Evolutionary conservation across 2,797 vertebrate species (phyloP), one percentile per base, ranked within the genome.

Genomic region (Chaetophractus vellerosus): DNA sequence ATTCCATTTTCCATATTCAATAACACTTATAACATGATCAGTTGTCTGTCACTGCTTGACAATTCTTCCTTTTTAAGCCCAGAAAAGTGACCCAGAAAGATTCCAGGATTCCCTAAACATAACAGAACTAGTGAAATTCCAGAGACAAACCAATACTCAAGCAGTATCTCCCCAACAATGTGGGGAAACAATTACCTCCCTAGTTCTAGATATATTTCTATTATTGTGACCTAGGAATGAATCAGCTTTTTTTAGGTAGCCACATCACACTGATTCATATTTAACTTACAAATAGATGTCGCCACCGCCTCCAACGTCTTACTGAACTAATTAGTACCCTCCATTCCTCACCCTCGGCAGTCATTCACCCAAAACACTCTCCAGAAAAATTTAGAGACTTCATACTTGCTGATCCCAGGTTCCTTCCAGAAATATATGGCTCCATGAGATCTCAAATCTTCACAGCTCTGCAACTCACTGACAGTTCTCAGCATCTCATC

Each of bases 61-160:
- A 91, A 64, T 36, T 72, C 64, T 76, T 83, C 26, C 16, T 68
- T 90, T 90, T 63, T 19, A 18, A 94, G 57, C 15, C 76, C n/a
- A 86, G 59, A 76, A 91, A 95, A 23, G 57, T 57, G 19, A 95
- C 45, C 81, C 52, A 55, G 68, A 92, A 85, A 92, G 52, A 90
- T 61, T 88, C 57, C 59, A 79, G 19, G 76, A 76, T 83, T 91
- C 41, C 61, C 64, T 88, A 69, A 90, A 61, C 45, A 66, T 88
- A 90, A 74, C 15, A 55, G 33, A 95, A 82, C 33, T 19, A 72
- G 38, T 69, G n/a, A 75, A 90, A 95, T 90, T 88, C 45, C n/a
- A 95, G 55, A 90, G 75, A 93, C 28, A 59, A 95, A 74, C 52
- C 28, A 83, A 26, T 36, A 50, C 19, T 66, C 19, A 6, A 19